Conservation (phyloP, 1,140 invertebrate genomes). For the Latrodectus geometricus region DNA sequence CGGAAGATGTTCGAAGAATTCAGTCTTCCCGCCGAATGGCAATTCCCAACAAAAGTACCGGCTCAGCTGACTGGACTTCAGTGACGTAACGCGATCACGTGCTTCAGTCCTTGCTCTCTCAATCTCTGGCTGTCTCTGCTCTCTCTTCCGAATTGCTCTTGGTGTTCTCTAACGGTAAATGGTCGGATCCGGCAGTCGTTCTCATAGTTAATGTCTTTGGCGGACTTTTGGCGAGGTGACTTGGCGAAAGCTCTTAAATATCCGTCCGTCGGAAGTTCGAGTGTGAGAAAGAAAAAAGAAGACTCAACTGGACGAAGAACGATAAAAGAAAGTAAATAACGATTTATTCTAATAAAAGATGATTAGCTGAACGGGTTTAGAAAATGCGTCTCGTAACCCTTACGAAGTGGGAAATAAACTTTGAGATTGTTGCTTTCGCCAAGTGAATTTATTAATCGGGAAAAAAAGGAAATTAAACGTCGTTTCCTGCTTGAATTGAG, state of each 20-base stretch:
- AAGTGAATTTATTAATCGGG: too few relatives aligned
- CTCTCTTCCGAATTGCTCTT: conserved; percentile 26
- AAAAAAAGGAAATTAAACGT: too few relatives aligned
- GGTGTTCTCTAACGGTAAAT: conserved; percentile 48
- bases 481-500: too few relatives aligned
- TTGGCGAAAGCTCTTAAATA: conserved; percentile 5
- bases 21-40: not conserved
- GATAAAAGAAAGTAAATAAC: too few relatives aligned
- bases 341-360: too few relatives aligned
- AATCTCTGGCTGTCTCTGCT: not conserved
- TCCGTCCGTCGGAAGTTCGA: too few relatives aligned
- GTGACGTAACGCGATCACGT: conserved; percentile 19
- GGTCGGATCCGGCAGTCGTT: not conserved
- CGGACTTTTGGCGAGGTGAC: conserved; percentile 2
- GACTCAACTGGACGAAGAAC: too few relatives aligned
- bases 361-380: too few relatives aligned
- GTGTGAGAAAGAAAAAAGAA: too few relatives aligned
- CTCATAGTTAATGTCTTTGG: conserved; percentile 31
- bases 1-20: not conserved
- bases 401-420: too few relatives aligned
- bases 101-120: conserved; percentile 3
- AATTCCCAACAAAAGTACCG: not conserved
- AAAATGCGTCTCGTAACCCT: too few relatives aligned
- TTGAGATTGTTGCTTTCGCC: too few relatives aligned
- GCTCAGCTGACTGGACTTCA: conserved; percentile 3